These are phyloP conservation scores for Altica lythri DNA, from an alignment of 2,888 invertebrate species.

Conservation along the genomic window DNA sequence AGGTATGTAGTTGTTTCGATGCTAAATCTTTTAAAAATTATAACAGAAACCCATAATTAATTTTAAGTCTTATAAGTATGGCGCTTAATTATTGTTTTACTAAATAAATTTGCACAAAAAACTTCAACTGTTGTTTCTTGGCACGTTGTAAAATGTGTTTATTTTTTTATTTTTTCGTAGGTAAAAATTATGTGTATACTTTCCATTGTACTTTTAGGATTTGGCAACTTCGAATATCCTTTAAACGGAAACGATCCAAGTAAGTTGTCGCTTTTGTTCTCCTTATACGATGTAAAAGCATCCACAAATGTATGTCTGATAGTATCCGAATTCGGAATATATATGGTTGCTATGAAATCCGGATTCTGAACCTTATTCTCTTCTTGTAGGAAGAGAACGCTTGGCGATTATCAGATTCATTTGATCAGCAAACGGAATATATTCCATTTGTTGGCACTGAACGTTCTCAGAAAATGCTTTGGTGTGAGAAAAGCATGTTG, in stretches of 20 bases:
- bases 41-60: no score
- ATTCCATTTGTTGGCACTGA: constrained; percentile 4
- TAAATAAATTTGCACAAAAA: no score
- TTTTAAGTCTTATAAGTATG: no score
- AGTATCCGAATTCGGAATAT: constrained; percentile 33
- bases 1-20: no score
- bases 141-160: no score
- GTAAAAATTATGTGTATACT: not conserved
- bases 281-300: constrained; percentile 42
- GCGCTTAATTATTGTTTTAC: no score
- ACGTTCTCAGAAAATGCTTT: constrained; percentile 1
- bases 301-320: constrained; percentile 37
- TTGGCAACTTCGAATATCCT: constrained; percentile 13
- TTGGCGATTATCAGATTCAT: constrained; percentile 18
- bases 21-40: no score
- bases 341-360: constrained; percentile 39
- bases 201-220: constrained; percentile 2
- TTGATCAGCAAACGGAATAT: constrained; percentile 16
- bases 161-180: not conserved
- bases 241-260: constrained; percentile 38
- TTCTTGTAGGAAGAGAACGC: constrained; percentile 11
- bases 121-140: no score
- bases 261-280: constrained; percentile 39
- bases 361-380: constrained; percentile 32
- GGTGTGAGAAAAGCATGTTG: not conserved